Conservation (phyloP, 2,113 vertebrate genomes). For the Cervus canadensis region DNA sequence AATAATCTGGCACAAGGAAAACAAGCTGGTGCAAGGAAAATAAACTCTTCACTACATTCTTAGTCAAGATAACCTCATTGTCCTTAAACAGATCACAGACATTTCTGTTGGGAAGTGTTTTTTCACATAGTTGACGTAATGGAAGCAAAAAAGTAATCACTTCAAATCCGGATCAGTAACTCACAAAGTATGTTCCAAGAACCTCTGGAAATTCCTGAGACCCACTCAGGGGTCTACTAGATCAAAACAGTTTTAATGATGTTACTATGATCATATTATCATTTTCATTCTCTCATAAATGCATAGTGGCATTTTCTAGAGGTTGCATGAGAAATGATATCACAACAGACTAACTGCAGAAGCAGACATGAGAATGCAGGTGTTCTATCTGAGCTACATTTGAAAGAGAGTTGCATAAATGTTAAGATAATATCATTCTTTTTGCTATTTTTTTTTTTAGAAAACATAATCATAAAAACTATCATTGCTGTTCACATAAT, state of each 20-base stretch:
- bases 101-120: background rate
- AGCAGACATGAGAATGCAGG: background rate
- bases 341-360: background rate
- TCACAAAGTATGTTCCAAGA: background rate
- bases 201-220: background rate
- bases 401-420: background rate
- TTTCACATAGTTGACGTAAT: background rate
- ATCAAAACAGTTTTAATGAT: conserved; percentile 17
- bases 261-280: background rate
- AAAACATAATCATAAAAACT: background rate
- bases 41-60: background rate
- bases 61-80: background rate
- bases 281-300: background rate
- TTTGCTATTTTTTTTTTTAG: background rate
- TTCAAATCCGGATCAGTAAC: background rate
- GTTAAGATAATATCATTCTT: background rate
- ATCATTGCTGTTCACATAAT: background rate
- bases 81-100: background rate
- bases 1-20: background rate
- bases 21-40: background rate
- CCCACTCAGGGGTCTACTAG: background rate
- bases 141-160: background rate
- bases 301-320: background rate
- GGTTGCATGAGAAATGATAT: background rate
- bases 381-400: background rate